Evolutionary conservation across 2,113 vertebrate species (phyloP).

Genomic region (Felis chaus): DNA sequence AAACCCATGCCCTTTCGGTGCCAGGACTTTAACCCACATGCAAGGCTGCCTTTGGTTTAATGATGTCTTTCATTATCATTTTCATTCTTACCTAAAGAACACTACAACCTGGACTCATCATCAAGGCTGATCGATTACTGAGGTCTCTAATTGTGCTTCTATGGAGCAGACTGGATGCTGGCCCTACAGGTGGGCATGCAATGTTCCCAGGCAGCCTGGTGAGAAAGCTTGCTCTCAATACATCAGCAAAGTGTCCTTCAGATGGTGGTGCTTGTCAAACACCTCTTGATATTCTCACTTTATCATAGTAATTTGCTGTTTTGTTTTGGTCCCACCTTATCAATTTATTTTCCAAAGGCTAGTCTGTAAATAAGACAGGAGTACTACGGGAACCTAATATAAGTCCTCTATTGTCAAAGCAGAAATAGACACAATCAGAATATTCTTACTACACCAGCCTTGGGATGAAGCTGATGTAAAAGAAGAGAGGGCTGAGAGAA

Average conservation of each 20-base stretch:
- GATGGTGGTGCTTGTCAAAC: background rate
- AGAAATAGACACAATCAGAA: background rate
- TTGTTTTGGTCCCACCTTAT: background rate
- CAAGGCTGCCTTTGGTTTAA: background rate
- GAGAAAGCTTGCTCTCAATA: fast-evolving
- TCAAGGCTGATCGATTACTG: background rate
- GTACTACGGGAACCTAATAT: background rate
- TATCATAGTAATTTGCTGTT: background rate
- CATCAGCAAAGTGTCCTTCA: background rate
- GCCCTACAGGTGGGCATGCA: background rate
- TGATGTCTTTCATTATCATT: background rate
- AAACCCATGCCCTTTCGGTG: background rate
- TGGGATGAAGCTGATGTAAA: background rate
- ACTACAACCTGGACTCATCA: background rate
- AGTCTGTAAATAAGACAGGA: background rate
- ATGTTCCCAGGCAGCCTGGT: background rate
- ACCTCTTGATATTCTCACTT: background rate
- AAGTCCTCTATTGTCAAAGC: background rate
- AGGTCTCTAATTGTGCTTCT: background rate
- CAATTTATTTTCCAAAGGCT: background rate
- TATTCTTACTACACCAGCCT: background rate
- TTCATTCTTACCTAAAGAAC: background rate
- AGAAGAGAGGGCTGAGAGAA: background rate
- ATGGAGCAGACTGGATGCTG: background rate
- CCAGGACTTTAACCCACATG: background rate